Conservation (phyloP, 2,113 vertebrate genomes). For the Salvelinus sp. region DNA sequence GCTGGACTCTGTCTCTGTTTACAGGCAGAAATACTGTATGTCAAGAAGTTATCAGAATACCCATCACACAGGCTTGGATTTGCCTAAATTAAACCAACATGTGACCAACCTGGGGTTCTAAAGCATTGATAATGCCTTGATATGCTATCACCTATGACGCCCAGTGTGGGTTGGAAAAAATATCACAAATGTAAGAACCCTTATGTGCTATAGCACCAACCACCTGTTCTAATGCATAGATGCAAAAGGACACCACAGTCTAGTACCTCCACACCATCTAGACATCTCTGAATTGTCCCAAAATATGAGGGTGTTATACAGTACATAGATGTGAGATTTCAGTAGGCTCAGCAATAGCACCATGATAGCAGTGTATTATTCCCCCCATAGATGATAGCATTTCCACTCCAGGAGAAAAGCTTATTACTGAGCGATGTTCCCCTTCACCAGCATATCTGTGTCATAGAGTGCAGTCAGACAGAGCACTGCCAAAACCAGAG, state of each 20-base stretch:
- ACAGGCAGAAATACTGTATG: not conserved
- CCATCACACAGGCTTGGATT: not conserved
- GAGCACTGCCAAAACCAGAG: slow-evolving; percentile 28
- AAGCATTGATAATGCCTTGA: not conserved
- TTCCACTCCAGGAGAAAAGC: slow-evolving; percentile 25
- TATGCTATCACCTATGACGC: not conserved
- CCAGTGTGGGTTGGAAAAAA: not conserved
- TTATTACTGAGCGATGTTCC: slow-evolving; percentile 32
- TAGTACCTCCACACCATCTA: not conserved
- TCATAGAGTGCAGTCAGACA: slow-evolving; percentile 7
- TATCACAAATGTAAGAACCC: not conserved
- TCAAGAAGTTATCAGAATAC: slow-evolving; percentile 9
- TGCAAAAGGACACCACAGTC: slow-evolving; percentile 9
- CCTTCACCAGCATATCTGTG: slow-evolving; percentile 39
- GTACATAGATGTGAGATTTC: slow-evolving; percentile 14
- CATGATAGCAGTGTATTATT: slow-evolving; percentile 13
- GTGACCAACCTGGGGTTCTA: not conserved
- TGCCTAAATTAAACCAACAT: not conserved
- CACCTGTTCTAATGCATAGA: slow-evolving; percentile 10
- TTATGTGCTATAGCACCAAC: not conserved
- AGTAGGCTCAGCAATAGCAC: slow-evolving; percentile 20
- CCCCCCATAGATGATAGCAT: not conserved
- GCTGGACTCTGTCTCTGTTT: not conserved
- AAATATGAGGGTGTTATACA: slow-evolving; percentile 7
- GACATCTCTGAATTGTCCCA: slow-evolving; percentile 2